A percentile compares a stretch with the other conserved stretches of the same genome.
phyloP scores from a whole-genome alignment of 2,888 invertebrate genomes.

The Drosophila affinis region DNA sequence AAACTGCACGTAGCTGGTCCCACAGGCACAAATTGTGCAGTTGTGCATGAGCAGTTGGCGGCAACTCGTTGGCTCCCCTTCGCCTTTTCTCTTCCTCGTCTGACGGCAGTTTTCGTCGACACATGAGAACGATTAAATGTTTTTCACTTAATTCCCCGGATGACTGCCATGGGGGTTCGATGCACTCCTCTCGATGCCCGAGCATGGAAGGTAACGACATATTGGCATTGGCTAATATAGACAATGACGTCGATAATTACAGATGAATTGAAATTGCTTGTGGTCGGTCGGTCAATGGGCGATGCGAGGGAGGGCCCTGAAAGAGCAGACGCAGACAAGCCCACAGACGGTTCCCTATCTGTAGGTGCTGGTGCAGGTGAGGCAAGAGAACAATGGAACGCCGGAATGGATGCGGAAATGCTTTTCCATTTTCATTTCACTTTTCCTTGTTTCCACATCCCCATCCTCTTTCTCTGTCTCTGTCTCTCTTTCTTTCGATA shows the following conservation, averaged over 20 bases:
- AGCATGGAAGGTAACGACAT: slow-evolving; percentile 12
- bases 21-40: slow-evolving; percentile 50
- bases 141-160: slow-evolving; percentile 32
- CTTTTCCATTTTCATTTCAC: slow-evolving; percentile 61
- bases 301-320: background rate
- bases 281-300: slow-evolving; percentile 25
- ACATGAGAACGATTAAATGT: slow-evolving; percentile 52
- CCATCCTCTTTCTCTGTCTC: slow-evolving; percentile 2
- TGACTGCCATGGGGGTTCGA: slow-evolving; percentile 35
- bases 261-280: slow-evolving; percentile 57
- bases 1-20: slow-evolving; percentile 39
- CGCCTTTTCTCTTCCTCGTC: background rate
- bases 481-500: slow-evolving; percentile 26
- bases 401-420: slow-evolving; percentile 60
- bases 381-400: slow-evolving; percentile 24
- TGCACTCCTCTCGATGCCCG: slow-evolving; percentile 1
- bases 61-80: background rate
- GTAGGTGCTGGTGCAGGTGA: slow-evolving; percentile 42
- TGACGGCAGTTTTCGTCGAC: slow-evolving; percentile 3
- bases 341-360: slow-evolving; percentile 7
- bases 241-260: slow-evolving; percentile 44
- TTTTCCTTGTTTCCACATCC: slow-evolving; percentile 43
- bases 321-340: background rate
- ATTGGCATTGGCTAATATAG: slow-evolving; percentile 51
- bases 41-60: slow-evolving; percentile 15